Conservation (phyloP, 1,140 invertebrate species). For the Augochlora pura region DNA sequence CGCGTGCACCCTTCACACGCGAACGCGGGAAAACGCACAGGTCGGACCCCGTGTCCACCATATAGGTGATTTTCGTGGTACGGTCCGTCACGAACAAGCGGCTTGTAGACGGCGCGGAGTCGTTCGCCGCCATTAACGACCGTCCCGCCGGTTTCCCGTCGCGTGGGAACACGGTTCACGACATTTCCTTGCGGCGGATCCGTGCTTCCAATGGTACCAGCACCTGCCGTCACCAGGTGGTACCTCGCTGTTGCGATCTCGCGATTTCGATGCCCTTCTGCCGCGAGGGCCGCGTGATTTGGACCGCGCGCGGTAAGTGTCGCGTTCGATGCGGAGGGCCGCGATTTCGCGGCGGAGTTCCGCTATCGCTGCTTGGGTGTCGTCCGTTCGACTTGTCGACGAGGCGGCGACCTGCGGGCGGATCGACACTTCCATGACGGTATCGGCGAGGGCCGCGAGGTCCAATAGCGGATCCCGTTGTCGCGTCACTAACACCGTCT, state of each 20-base stretch:
- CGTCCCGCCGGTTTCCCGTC: too few species aligned
- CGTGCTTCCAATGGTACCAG: too few species aligned
- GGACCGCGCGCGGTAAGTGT: neutral
- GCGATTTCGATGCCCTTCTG: neutral
- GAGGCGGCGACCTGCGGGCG: neutral
- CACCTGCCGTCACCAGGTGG: constrained; percentile 15
- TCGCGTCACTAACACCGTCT: constrained; percentile 7
- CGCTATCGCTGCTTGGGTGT: neutral
- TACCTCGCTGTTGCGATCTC: neutral
- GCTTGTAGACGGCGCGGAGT: too few species aligned
- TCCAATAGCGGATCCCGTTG: constrained; percentile 5
- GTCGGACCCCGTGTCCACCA: too few species aligned
- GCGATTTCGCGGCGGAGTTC: constrained; percentile 5
- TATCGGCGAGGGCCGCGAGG: constrained; percentile 74
- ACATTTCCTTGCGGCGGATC: constrained; percentile 25
- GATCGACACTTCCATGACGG: constrained; percentile 68
- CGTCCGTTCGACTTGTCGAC: neutral
- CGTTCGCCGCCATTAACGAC: too few species aligned
- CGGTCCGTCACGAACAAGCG: too few species aligned
- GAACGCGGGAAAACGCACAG: too few species aligned
- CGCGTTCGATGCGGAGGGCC: neutral
- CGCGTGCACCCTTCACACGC: too few species aligned
- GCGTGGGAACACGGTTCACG: neutral
- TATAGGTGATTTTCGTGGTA: too few species aligned
- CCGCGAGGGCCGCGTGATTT: neutral